A percentile compares a stretch with the other conserved stretches of the same genome.
Conservation (phyloP, 2,888 invertebrate species). For the Perizoma affinitatum region DNA sequence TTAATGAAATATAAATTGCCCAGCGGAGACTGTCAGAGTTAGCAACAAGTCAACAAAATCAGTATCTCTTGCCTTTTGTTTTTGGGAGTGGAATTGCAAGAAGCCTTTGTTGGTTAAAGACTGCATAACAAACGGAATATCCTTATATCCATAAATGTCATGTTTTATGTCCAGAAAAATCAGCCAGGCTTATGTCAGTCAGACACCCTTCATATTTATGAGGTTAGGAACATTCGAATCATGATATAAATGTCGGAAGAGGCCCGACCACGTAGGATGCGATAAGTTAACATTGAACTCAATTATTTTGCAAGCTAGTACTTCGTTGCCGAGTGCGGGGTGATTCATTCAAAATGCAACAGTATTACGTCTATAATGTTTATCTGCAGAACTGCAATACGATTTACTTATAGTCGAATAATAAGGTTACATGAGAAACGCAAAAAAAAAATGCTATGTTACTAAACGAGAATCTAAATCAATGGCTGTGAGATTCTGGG, state of each 20-base stretch:
- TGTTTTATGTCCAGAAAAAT: background rate
- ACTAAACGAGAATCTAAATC: background rate
- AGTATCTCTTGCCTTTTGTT: background rate
- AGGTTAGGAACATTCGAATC: slow-evolving; percentile 14
- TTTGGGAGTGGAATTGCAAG: background rate
- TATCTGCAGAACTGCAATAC: slow-evolving; percentile 1
- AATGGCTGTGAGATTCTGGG: background rate
- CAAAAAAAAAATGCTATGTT: too few relatives aligned
- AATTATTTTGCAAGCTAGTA: slow-evolving; percentile 6
- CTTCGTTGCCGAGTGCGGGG: slow-evolving; percentile 21
- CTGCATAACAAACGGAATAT: background rate
- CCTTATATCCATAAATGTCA: background rate
- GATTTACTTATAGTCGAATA: background rate
- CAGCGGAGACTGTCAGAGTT: too few relatives aligned
- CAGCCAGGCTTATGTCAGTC: slow-evolving; percentile 4
- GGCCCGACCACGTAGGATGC: slow-evolving; percentile 17
- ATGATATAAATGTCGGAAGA: slow-evolving; percentile 25
- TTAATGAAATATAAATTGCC: too few relatives aligned
- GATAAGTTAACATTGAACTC: slow-evolving; percentile 36
- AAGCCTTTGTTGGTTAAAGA: background rate
- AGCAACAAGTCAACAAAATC: too few relatives aligned
- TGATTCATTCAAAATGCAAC: slow-evolving; percentile 31
- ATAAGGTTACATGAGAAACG: background rate
- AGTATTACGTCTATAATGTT: slow-evolving; percentile 10
- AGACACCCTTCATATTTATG: slow-evolving; percentile 2